Evolutionary conservation across 2,888 invertebrate species (phyloP), one percentile per base, ranked within the genome.

Genomic region (Spodoptera littoralis): DNA sequence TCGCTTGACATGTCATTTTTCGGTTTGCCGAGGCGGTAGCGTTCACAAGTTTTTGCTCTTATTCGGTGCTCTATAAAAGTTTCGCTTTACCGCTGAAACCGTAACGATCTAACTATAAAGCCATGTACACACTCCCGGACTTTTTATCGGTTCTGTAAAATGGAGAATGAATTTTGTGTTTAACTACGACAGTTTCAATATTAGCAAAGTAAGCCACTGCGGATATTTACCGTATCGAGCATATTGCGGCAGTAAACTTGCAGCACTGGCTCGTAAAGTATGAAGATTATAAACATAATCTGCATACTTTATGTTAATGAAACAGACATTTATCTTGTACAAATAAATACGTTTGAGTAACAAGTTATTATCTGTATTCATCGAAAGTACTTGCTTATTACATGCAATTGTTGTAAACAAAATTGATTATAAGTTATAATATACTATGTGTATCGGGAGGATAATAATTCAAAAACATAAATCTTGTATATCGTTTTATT

Each of bases 1-100:
- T 73, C 69, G 62, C 61, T 47, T 60, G 63, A 80, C 69, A 76
- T 84, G 81, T 81, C 74, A 81, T 77, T 81, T 81, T 83, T 81
- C 68, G 75, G 67, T 72, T 62, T 72, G 64, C 69, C 69, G 64
- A 67, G 63, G 56, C 75, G 73, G 62, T 63, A 63, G 54, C 64
- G 72, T 60, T 74, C 67, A 73, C 72, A 65, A 74, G 58, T 65
- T 76, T 76, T 80, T 83, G 75, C 71, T 80, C 70, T 74, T 76
- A 72, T 78, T 82, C 65, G 73, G 61, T 46, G 64, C 57, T 66
- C 77, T 73, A 79, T 79, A 78, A 82, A 85, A 81, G 77, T 82
- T 82, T 61, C 74, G 62, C 74, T 78, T 62, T 70, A 67, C 71
- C 65, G 67, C 74, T 63, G 65, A 69, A 72, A 56, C 56, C 46